These are phyloP conservation scores for Leptopilina clavipes DNA, from an alignment of 1,140 invertebrate species.

Conservation along the genomic window DNA sequence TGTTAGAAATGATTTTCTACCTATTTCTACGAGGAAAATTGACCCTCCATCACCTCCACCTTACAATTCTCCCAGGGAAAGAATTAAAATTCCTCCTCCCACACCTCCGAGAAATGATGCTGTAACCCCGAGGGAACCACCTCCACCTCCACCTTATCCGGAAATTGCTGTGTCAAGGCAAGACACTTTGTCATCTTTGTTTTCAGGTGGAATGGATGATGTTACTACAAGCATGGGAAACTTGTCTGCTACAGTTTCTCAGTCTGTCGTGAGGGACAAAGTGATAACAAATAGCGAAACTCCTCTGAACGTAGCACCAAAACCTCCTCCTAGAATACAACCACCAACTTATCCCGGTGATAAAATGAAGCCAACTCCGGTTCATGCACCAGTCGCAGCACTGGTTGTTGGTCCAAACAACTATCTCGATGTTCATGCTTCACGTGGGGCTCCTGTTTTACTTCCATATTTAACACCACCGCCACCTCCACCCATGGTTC, in stretches of 20 bases:
- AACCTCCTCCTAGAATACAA: constrained; percentile 69
- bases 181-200: constrained; percentile 50
- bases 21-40: constrained; percentile 61
- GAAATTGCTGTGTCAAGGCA: constrained; percentile 66
- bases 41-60: constrained; percentile 67
- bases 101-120: constrained; percentile 72
- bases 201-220: constrained; percentile 34
- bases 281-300: not conserved
- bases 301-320: constrained; percentile 53
- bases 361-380: constrained; percentile 76
- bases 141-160: constrained; percentile 77
- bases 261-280: constrained; percentile 30
- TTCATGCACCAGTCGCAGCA: constrained; percentile 70
- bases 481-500: constrained; percentile 75
- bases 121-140: constrained; percentile 68
- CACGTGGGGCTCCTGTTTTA: constrained; percentile 76
- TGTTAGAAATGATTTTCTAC: constrained; percentile 61
- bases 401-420: constrained; percentile 80
- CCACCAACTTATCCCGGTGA: constrained; percentile 74
- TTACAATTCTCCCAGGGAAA: constrained; percentile 64
- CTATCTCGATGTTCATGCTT: constrained; percentile 80
- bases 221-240: constrained; percentile 31
- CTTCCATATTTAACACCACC: constrained; percentile 79
- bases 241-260: constrained; percentile 28
- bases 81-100: constrained; percentile 70